Conservation (phyloP, 2,888 invertebrate species). For the Orthosia incerta region DNA sequence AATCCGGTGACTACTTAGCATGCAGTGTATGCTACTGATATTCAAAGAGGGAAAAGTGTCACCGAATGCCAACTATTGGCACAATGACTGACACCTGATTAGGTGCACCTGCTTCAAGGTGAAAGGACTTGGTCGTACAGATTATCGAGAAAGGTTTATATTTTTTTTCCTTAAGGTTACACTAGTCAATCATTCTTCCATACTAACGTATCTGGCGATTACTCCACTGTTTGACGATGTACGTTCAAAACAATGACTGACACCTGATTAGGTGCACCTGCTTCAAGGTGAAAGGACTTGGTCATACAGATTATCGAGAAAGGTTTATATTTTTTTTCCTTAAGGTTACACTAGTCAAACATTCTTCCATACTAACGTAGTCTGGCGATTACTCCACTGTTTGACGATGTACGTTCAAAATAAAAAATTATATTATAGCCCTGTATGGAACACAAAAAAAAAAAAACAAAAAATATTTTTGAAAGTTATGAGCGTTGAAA, state of each 20-base stretch:
- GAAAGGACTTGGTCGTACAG: constrained; percentile 8
- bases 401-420: too few relatives aligned
- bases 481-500: too few relatives aligned
- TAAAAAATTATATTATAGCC: too few relatives aligned
- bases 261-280: constrained; percentile 58
- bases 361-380: too few relatives aligned
- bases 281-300: constrained; percentile 25
- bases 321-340: background rate
- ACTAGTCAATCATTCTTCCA: too few relatives aligned
- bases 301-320: background rate
- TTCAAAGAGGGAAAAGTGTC: constrained; percentile 64
- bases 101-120: constrained; percentile 43
- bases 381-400: too few relatives aligned
- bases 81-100: constrained; percentile 59
- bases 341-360: too few relatives aligned
- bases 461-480: too few relatives aligned
- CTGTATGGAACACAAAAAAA: too few relatives aligned
- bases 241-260: constrained; percentile 54
- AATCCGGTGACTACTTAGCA: constrained; percentile 46
- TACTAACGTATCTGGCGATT: too few relatives aligned
- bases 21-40: constrained; percentile 40
- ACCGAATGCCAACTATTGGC: constrained; percentile 62
- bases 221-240: too few relatives aligned
- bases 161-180: too few relatives aligned
- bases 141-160: background rate